A percentile compares a stretch with the other conserved stretches of the same genome.
Conservation (phyloP, 2,113 vertebrate species). For the Elaphurus davidianus region DNA sequence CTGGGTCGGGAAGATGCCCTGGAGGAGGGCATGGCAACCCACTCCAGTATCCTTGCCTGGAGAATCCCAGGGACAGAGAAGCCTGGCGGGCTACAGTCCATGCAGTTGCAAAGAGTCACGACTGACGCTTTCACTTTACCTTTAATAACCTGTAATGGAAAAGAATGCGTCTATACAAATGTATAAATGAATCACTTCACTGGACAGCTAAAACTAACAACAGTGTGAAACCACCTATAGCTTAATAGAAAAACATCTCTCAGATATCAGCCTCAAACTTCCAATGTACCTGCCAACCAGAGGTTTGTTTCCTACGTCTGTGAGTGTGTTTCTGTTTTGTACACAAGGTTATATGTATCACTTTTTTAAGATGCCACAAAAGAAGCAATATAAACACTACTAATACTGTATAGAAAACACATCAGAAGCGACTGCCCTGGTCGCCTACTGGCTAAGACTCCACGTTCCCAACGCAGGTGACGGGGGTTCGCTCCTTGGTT, state of each 20-base stretch:
- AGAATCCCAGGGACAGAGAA: not conserved
- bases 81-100: accelerated
- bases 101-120: accelerated
- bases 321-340: not conserved
- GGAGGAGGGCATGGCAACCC: not conserved
- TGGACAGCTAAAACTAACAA: not conserved
- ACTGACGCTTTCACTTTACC: not conserved
- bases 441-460: accelerated
- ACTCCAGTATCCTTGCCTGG: not conserved
- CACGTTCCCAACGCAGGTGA: not conserved
- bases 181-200: not conserved
- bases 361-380: not conserved
- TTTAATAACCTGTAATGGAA: not conserved
- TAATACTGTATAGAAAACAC: accelerated
- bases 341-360: not conserved
- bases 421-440: not conserved
- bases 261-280: accelerated
- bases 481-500: accelerated
- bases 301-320: not conserved
- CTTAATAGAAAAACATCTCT: not conserved
- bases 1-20: accelerated
- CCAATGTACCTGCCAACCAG: accelerated
- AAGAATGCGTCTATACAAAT: accelerated
- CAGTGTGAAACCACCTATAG: not conserved
- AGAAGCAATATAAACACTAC: not conserved